Conservation (phyloP, 2,888 invertebrate species). For the Halocaridina rubra region DNA sequence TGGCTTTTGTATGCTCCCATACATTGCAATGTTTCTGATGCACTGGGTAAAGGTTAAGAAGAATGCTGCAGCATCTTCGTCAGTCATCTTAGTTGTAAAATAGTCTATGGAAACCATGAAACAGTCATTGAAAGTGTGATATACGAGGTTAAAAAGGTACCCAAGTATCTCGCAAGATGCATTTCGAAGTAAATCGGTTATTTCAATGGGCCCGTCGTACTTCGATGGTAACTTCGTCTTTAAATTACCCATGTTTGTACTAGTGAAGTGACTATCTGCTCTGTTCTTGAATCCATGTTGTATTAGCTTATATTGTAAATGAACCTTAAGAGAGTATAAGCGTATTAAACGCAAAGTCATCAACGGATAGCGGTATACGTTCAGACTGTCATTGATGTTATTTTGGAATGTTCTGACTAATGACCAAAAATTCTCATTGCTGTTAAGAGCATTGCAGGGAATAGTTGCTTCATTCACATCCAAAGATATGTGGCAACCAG, state of each 20-base stretch:
- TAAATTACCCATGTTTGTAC: slow-evolving; percentile 57
- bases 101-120: slow-evolving; percentile 43
- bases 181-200: slow-evolving; percentile 20
- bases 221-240: background rate
- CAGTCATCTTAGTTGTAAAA: slow-evolving; percentile 39
- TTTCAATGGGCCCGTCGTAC: background rate
- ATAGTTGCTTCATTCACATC: background rate
- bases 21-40: too few relatives aligned
- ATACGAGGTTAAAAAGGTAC: slow-evolving; percentile 30
- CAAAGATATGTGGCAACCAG: slow-evolving; percentile 37
- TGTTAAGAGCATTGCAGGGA: background rate
- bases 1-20: too few relatives aligned
- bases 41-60: too few relatives aligned
- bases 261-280: slow-evolving; percentile 45
- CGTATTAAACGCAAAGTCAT: background rate
- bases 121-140: slow-evolving; percentile 44
- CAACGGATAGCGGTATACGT: background rate
- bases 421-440: slow-evolving; percentile 22
- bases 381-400: background rate
- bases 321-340: background rate
- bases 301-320: slow-evolving; percentile 7
- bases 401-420: background rate
- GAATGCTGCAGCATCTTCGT: background rate
- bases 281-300: background rate
- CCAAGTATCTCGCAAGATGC: slow-evolving; percentile 22